Percentiles rank a stretch among this genome's conserved stretches.
phyloP scores from a whole-genome alignment of 2,113 vertebrate genomes.

The Neofelis nebulosa region DNA sequence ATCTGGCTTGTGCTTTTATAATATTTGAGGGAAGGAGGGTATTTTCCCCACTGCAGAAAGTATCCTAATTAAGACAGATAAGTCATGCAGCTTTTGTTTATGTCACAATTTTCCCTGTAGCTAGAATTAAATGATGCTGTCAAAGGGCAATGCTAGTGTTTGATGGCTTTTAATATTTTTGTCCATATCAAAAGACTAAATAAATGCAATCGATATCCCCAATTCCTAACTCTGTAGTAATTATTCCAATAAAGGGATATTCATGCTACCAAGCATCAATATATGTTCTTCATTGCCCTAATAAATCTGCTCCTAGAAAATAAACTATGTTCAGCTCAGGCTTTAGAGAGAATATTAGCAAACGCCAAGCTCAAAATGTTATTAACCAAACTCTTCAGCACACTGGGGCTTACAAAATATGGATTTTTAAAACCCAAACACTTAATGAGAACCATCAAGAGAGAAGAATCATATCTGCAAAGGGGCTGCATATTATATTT shows the following conservation, averaged over 20 bases:
- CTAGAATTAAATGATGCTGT: slow-evolving; percentile 77
- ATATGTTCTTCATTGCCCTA: slow-evolving; percentile 65
- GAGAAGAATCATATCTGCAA: slow-evolving; percentile 57
- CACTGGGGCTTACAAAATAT: slow-evolving; percentile 49
- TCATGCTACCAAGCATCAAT: slow-evolving; percentile 69
- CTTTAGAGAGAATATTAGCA: slow-evolving; percentile 70
- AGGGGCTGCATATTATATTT: slow-evolving; percentile 1
- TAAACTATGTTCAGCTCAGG: slow-evolving; percentile 46
- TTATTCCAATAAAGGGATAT: slow-evolving; percentile 78
- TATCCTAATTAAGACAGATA: slow-evolving; percentile 74
- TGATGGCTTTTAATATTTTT: slow-evolving; percentile 81
- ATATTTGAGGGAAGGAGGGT: slow-evolving; percentile 41
- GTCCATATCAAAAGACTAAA: slow-evolving; percentile 76
- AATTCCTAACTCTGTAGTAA: slow-evolving; percentile 74
- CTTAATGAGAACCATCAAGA: slow-evolving; percentile 65
- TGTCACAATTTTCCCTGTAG: slow-evolving; percentile 70
- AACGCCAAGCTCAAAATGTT: slow-evolving; percentile 47
- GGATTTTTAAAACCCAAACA: slow-evolving; percentile 64
- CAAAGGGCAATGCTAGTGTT: slow-evolving; percentile 75
- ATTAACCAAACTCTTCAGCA: slow-evolving; percentile 67
- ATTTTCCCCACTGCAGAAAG: slow-evolving; percentile 44
- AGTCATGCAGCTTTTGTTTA: slow-evolving; percentile 68
- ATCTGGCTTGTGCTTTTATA: neutral
- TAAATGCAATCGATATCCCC: slow-evolving; percentile 77
- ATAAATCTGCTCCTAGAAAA: slow-evolving; percentile 69